Evolutionary conservation across 64 coral and sea anemone species (phyloP).

Genomic region (Montipora sp.): DNA sequence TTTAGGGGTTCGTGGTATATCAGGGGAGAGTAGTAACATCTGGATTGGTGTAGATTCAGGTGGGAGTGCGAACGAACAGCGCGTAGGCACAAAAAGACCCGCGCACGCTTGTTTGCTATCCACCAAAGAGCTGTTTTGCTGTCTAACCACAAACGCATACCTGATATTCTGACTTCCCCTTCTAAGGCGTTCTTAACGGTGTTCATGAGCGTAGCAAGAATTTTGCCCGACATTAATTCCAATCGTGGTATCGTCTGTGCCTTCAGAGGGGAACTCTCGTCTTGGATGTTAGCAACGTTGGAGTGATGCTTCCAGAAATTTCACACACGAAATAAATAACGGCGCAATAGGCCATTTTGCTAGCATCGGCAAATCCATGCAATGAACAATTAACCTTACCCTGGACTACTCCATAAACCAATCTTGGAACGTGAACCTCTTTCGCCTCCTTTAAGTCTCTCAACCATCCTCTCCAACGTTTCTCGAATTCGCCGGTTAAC

Average conservation of each 20-base stretch:
- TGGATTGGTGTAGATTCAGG: no score
- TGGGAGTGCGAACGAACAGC: no score
- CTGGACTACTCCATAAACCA: no score
- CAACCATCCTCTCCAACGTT: no score
- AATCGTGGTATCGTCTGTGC: neutral
- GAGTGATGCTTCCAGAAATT: neutral
- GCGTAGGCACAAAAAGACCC: no score
- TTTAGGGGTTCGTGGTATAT: no score
- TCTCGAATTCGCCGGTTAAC: no score
- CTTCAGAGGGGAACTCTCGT: conserved; percentile 4
- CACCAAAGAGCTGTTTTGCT: conserved; percentile 7
- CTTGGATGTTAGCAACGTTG: conserved; percentile 17
- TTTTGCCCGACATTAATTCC: neutral
- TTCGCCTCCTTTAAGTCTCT: no score
- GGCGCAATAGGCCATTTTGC: conserved; percentile 25
- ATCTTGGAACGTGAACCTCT: no score
- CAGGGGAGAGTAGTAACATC: no score
- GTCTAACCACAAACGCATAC: neutral
- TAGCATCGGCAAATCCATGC: conserved; percentile 2
- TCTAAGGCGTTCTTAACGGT: no score
- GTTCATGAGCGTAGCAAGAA: neutral
- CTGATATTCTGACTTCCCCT: no score
- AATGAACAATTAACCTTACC: neutral
- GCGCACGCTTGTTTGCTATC: neutral
- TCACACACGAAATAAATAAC: conserved; percentile 15